Base-by-base conservation (phyloP, 2,113 vertebrate genomes). In the Cyanoramphus novaezelandiae region DNA sequence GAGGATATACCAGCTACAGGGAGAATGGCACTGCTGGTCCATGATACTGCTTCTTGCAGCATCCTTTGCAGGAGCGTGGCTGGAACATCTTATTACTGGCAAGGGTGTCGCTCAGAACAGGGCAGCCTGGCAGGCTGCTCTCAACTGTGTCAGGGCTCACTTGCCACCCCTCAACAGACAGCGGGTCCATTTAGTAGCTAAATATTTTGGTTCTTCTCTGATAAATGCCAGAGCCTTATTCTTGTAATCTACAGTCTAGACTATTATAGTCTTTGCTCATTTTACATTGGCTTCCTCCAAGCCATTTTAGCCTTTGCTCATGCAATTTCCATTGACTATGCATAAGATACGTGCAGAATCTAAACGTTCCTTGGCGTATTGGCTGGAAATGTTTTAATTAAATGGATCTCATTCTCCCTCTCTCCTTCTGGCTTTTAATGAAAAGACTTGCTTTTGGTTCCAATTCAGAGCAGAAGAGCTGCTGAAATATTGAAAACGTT, bases 401-500 rank as follows among this genome's bases (percentile, higher is more conserved):
- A 96, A 91, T 93, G 35, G 64, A 63, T 81, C 60, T 84, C 83
- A 21, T 72, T 21, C 33, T 86, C 60, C 31, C 31, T 92, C 59
- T 92, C 82, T 83, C 50, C 47, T 84, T 63, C 59, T 84, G 86
- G 62, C 72, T 95, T 90, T 89, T 75, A 92, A 93, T 95, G 92
- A 91, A 89, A 94, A 86, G 8, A 67, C 60, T 82, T 84, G 44
- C 29, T 86, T 95, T 95, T 71, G 39, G 35, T 95, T 96, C 62
- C 83, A 84, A 57, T 92, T 93, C 72, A 79, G 81, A 82, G 91
- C 78, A 91, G 50, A 27, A 92, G 43, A 16, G 31, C 77, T 93
- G 80, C 69, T 93, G 91, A 95, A 96, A 92, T 95, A 94, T 19
- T 93, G 88, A 94, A 83, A 95, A 83, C 16, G 11, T 88, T 81